Evolutionary conservation across 2,888 invertebrate species (phyloP), one percentile per base, ranked within the genome.

Genomic region (Leptinotarsa tumamoca): DNA sequence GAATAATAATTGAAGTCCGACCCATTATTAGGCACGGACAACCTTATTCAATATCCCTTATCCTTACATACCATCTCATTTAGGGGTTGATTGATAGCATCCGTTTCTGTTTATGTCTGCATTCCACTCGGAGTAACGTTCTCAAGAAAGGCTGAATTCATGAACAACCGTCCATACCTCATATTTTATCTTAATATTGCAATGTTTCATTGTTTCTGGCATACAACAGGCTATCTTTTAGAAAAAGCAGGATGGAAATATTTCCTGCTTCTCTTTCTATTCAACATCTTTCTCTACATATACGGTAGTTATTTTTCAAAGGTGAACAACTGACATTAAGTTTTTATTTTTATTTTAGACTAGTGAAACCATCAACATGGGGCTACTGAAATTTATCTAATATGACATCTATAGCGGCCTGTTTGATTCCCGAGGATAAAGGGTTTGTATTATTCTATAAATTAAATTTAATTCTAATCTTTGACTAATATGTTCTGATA

Each of bases 381-480:
- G 74, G 52, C 3, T n/a, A n/a, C 63, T 63, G 63, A 43, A 43
- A 2, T 4, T 63, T 43, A 43, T 43, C 63, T 27, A 43, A 63
- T 63, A 63, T 63, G 83, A 78, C 83, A 49, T 79, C 82, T 54
- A 80, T 83, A 61, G 78, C 83, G 33, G 82, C 81, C 23, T 81
- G 82, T 78, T 76, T 83, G 51, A 81, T 73, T 74, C 76, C 80
- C 23, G 82, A 82, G 56, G 82, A 83, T 52, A 78, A 81, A 70
- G 82, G 83, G 83, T 83, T 81, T 74, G 83, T 78, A 75, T 68
- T 23, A 17, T 18, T 63, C 7, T 33, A 15, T 58, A 4, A 14
- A 21, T 58, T 58, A 4, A 58, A 14, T 23, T 27, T 15, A 58
- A 14, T 58, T 15, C 0, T 2, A 43, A 43, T 43, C 2, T 43